Evolutionary conservation across 1,140 invertebrate genomes (phyloP), one percentile per base, ranked within the genome.

Genomic region (Rhysida immarginata): DNA sequence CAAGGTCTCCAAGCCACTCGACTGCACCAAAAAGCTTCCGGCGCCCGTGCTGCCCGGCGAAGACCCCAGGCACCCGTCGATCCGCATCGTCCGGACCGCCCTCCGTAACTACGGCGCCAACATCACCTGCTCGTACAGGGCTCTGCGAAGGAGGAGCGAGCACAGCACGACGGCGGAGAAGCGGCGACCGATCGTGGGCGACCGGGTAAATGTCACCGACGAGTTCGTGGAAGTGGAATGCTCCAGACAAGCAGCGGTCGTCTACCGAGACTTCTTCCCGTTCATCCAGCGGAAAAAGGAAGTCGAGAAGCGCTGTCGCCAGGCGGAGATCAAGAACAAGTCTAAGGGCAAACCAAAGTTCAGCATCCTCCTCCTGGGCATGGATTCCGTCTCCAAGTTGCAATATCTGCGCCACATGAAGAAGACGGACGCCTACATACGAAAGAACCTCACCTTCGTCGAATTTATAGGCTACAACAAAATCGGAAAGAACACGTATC

Each of bases 321-420:
- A 35, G 16, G 18, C 44, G 11, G n/a, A 46, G 8, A 13, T 18
- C 44, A 20, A 20, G 18, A 46, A 46, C 16, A 46, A 41, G 35
- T n/a, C n/a, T 41, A n/a, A 41, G n/a, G 11, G 11, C 11, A 11
- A 11, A 11, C 35, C 35, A 41, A 11, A 41, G 35, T 46, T 46
- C 20, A 8, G 60, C 49, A 66, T 78, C 13, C 55, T 77, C 2
- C 68, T 78, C 57, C 58, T 79, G 14, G 77, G 76, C 2, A 61
- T 79, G 1, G 79, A 81, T 63, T 74, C 77, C 0, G 70, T 79
- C 26, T 81, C 79, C 1, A 65, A 76, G 21, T 64, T 77, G 21
- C 79, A 80, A 64, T 75, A 77, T 54, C 66, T 72, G 13, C 67
- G 79, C 1, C 76, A 78, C 58, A 70, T 81, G 68, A 72, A 71